A percentile compares a stretch with the other conserved stretches of the same genome.
Evolutionary conservation across 1,140 invertebrate species (phyloP).

Genomic region (Drosophila bocqueti): DNA sequence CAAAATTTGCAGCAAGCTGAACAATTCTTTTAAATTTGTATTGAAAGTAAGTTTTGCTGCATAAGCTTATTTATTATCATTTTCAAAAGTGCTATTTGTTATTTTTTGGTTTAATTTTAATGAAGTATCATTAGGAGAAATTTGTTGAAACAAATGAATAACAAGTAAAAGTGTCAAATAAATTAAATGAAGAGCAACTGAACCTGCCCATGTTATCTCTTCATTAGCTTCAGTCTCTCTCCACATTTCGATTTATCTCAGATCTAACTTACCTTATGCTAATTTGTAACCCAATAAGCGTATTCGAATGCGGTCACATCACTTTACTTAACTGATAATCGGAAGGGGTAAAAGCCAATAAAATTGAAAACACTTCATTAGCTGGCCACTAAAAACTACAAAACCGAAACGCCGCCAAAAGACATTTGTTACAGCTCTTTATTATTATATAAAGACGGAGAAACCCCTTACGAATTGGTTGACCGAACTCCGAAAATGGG

Average conservation of each 20-base stretch:
- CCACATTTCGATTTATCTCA: slow-evolving; percentile 10
- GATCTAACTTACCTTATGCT: slow-evolving; percentile 34
- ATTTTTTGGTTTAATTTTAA: background rate
- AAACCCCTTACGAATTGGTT: slow-evolving; percentile 41
- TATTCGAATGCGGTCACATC: slow-evolving; percentile 22
- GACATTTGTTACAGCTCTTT: slow-evolving; percentile 46
- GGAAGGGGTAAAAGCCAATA: slow-evolving; percentile 42
- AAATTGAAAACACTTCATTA: slow-evolving; percentile 73
- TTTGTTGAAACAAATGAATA: background rate
- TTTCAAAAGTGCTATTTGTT: background rate
- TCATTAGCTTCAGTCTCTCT: slow-evolving; percentile 15
- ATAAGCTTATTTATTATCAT: background rate
- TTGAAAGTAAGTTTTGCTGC: background rate
- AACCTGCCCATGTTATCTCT: slow-evolving; percentile 3
- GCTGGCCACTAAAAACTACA: slow-evolving; percentile 48
- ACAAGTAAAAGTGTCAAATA: background rate
- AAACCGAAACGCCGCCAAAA: slow-evolving; percentile 47
- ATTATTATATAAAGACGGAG: slow-evolving; percentile 69
- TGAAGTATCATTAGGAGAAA: background rate
- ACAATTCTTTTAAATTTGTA: background rate
- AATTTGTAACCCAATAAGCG: slow-evolving; percentile 28
- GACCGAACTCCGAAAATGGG: slow-evolving; percentile 1
- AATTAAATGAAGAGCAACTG: background rate
- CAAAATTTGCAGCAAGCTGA: background rate
- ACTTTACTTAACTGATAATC: slow-evolving; percentile 38